A percentile compares a stretch with the other conserved stretches of the same genome.
phyloP scores from a whole-genome alignment of 2,888 invertebrate genomes.

The Drosophila trichaetosa region DNA sequence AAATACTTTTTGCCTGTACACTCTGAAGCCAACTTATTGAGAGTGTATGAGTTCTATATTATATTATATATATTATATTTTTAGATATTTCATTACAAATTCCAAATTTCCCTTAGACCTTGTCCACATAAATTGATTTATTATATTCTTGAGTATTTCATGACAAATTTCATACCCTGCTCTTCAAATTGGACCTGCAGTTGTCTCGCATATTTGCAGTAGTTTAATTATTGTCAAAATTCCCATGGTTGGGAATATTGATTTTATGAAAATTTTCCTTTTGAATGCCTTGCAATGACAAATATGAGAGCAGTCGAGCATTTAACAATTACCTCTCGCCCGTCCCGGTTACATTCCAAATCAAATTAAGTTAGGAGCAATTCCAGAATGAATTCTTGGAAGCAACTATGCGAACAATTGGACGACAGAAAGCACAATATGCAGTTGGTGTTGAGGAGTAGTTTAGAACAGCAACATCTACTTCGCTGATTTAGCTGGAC shows the following conservation, averaged over 20 bases:
- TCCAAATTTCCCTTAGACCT: neutral
- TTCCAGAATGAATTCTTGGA: conserved; percentile 15
- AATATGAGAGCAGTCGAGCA: conserved; percentile 13
- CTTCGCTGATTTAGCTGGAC: conserved; percentile 52
- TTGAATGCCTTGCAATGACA: conserved; percentile 19
- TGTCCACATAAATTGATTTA: neutral
- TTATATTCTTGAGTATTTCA: neutral
- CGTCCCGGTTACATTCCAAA: neutral
- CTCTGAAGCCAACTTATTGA: neutral
- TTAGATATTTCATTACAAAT: neutral
- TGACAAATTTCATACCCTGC: neutral
- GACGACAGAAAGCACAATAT: conserved; percentile 9
- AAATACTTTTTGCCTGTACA: neutral
- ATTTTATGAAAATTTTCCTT: conserved; percentile 1
- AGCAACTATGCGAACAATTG: conserved; percentile 34
- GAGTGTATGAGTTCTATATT: neutral
- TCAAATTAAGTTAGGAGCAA: conserved; percentile 35
- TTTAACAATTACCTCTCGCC: conserved; percentile 5
- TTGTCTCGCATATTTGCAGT: neutral
- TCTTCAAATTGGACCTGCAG: neutral
- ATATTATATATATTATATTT: neutral
- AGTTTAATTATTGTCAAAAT: neutral
- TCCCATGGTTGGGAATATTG: neutral
- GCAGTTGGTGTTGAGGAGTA: neutral
- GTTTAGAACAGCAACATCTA: conserved; percentile 21